phyloP scores from a whole-genome alignment of 2,888 invertebrate species.

The Venustoraphidia nigricollis region DNA sequence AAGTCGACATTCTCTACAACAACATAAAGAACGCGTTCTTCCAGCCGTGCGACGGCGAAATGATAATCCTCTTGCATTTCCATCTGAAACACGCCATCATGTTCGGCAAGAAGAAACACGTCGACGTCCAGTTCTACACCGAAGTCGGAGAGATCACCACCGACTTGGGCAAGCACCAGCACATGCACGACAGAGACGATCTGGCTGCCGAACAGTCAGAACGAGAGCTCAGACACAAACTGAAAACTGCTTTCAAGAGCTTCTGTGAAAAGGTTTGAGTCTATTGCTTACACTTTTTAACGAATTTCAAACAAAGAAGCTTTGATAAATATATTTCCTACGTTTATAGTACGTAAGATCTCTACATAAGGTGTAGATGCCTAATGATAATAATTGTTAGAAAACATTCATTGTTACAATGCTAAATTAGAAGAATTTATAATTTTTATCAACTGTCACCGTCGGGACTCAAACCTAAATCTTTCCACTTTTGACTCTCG shows the following conservation, averaged over 20 bases:
- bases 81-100: slow-evolving; percentile 98
- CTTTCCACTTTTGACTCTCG: too few relatives aligned
- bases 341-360: too few relatives aligned
- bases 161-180: slow-evolving; percentile 97
- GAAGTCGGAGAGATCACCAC: slow-evolving; percentile 99
- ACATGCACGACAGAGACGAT: slow-evolving; percentile 99
- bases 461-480: too few relatives aligned
- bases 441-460: too few relatives aligned
- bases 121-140: slow-evolving; percentile 98
- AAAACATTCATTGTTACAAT: too few relatives aligned
- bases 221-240: slow-evolving; percentile 85
- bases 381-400: too few relatives aligned
- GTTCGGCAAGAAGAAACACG: slow-evolving; percentile 96
- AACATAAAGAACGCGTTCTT: slow-evolving; percentile 99
- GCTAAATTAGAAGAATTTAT: too few relatives aligned
- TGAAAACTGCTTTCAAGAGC: slow-evolving; percentile 95
- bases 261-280: slow-evolving; percentile 81
- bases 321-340: too few relatives aligned
- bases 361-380: too few relatives aligned
- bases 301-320: too few relatives aligned
- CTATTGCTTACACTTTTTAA: not conserved
- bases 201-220: slow-evolving; percentile 97
- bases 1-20: slow-evolving; percentile 97
- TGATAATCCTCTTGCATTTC: slow-evolving; percentile 96
- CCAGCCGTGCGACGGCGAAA: slow-evolving; percentile 97